Base-by-base conservation (phyloP, 2,797 vertebrate species). In the Echiichthys vipera region DNA sequence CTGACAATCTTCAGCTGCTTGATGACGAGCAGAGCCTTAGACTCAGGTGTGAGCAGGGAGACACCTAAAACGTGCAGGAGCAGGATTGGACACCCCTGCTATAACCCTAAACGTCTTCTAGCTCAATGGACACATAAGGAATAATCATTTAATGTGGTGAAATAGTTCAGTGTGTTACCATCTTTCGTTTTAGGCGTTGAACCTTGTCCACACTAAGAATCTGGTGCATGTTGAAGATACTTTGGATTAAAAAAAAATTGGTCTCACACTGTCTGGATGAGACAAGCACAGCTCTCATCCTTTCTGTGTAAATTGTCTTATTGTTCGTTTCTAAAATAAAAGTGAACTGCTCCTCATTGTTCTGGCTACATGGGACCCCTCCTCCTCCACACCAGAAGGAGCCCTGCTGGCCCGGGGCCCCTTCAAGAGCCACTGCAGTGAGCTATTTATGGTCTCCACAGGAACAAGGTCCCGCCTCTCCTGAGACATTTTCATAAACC, bases 391-490 rank as follows among this genome's bases (percentile, higher is more conserved):
- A 42, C 50, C 43, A 37, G 5, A 24, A 56, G 64, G 74, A 46
- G 40, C 61, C 70, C 74, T 83, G 65, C 64, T 77, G 79, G 81
- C 73, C 84, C 83, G 57, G 70, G 77, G 62, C 46, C 57, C 88
- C 85, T 74, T 77, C 34, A 59, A 67, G 71, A 82, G 78, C 81
- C 88, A 89, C 91, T 90, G 90, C 90, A 92, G 90, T 92, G 89
- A 89, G 84, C 84, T 92, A 92, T 93, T 93, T 93, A 91, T 91
- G 85, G 84, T 73, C 62, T 86, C 66, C 65, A 74, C 69, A 40
- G 1, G 53, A 74, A 37, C 83, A 61, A 85, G 66, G 88, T 90
- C 88, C 91, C 94, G 88, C 94, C 93, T 90, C 88, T 66, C 84
- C 15, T 69, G 91, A 88, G 84, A 89, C 75, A 55, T 88, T 86